Conservation (phyloP, 2,888 invertebrate genomes). For the Atherix ibis region DNA sequence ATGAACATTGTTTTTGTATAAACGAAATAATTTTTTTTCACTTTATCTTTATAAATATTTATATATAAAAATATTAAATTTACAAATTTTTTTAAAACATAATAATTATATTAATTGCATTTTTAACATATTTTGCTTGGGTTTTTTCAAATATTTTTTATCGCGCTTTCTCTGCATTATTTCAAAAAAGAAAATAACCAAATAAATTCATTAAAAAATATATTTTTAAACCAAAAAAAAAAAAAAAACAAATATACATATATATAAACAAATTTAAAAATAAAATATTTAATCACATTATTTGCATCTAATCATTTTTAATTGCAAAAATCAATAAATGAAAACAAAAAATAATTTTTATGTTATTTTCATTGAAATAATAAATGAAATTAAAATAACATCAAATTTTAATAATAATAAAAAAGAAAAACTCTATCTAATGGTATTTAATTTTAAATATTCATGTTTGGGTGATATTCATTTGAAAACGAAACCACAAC, state of each 20-base stretch:
- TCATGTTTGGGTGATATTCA: no score
- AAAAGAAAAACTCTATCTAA: no score
- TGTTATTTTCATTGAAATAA: neutral
- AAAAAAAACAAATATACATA: slow-evolving; percentile 7
- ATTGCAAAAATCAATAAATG: neutral
- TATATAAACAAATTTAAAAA: slow-evolving; percentile 7
- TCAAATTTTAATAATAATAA: no score
- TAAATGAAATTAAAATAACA: slow-evolving; percentile 10
- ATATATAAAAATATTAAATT: slow-evolving; percentile 3
- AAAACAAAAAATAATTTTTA: neutral
- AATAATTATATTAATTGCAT: slow-evolving; percentile 4
- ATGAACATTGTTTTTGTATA: no score
- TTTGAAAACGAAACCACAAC: no score
- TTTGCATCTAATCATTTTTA: neutral
- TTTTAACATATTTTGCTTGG: slow-evolving; percentile 16
- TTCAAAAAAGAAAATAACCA: slow-evolving; percentile 4
- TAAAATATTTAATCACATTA: neutral
- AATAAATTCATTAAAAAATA: neutral
- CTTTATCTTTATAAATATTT: no score
- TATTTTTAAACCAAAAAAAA: slow-evolving; percentile 7
- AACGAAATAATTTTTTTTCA: no score
- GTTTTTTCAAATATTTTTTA: slow-evolving; percentile 12
- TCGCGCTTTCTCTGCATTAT: slow-evolving; percentile 16
- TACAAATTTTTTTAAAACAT: slow-evolving; percentile 4
- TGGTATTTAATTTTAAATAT: no score